A percentile compares a stretch with the other conserved stretches of the same genome.
Conservation (phyloP, 2,113 vertebrate species). For the Aphyosemion australe region DNA sequence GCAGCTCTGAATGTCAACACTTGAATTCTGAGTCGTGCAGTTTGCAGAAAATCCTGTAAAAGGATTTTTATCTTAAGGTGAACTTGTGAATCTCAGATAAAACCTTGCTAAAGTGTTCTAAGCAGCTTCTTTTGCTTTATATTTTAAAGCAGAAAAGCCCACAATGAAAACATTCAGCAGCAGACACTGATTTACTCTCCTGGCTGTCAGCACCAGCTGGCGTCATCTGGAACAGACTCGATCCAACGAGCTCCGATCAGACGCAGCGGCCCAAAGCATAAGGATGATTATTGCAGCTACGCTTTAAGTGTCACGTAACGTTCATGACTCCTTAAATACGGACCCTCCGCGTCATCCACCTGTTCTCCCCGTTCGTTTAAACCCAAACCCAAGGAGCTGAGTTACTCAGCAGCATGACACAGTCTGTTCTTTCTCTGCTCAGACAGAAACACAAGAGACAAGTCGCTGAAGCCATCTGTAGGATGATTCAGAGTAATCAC, state of each 20-base stretch:
- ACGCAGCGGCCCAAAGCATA: constrained; percentile 2
- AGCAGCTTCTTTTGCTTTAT: too few relatives aligned
- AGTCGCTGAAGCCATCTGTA: constrained; percentile 44
- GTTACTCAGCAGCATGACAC: constrained; percentile 33
- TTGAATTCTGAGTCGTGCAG: background rate
- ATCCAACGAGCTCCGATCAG: constrained; percentile 12
- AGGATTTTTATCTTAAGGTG: background rate
- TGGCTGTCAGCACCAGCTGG: constrained; percentile 27
- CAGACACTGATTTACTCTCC: constrained; percentile 21
- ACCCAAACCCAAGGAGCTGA: constrained; percentile 1
- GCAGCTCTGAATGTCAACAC: background rate
- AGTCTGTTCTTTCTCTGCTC: constrained; percentile 31
- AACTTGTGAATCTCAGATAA: background rate
- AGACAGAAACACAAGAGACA: constrained; percentile 25
- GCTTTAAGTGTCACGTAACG: constrained; percentile 21
- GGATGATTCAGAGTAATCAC: constrained; percentile 14
- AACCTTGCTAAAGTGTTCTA: background rate
- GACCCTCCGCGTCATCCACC: background rate
- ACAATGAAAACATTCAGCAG: constrained; percentile 12
- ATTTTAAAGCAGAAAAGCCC: too few relatives aligned
- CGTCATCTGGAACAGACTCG: constrained; percentile 10
- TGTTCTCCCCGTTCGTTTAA: background rate
- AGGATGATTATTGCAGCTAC: constrained; percentile 13
- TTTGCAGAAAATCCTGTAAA: background rate
- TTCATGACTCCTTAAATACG: background rate